Evolutionary conservation across 2,888 invertebrate species (phyloP), one percentile per base, ranked within the genome.

Genomic region (Physocephala rufipes): DNA sequence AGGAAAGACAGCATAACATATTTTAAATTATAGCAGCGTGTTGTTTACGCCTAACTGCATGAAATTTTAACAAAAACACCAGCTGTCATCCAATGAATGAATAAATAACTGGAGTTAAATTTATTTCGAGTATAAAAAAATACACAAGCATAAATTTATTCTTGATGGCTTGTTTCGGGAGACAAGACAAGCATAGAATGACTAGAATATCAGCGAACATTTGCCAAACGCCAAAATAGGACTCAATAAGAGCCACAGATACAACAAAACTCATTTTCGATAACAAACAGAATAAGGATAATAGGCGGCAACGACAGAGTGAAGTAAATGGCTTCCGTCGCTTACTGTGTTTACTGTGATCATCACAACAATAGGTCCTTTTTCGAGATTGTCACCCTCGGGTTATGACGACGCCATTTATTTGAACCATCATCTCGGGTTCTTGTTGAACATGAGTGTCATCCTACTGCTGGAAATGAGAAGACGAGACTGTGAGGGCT

Each of bases 311-410:
- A n/a, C 49, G 16, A 49, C n/a, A 49, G 19, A 15, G 19, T n/a
- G n/a, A n/a, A n/a, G n/a, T n/a, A n/a, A n/a, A n/a, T n/a, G n/a
- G n/a, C n/a, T n/a, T n/a, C n/a, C 49, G n/a, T 49, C 49, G 19
- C 12, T 12, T n/a, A n/a, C n/a, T n/a, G n/a, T n/a, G 36, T 36
- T 49, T n/a, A 28, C 30, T 19, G 19, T 21, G 65, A 30, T 67
- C 55, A 67, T 58, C 59, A 67, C 58, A 67, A 67, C 58, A 67
- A 67, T 67, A 67, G 58, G 58, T 58, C 43, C 58, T 58, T 67
- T 67, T 55, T 24, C 45, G 58, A 67, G 45, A 67, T 55, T 55
- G 45, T n/a, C 12, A 26, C 45, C 65, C 65, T 43, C n/a, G 30
- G 49, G 49, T 28, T 24, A 49, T n/a, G n/a, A n/a, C 36, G 15